Conservation (phyloP, 1,140 invertebrate genomes). For the Sipha flava region DNA sequence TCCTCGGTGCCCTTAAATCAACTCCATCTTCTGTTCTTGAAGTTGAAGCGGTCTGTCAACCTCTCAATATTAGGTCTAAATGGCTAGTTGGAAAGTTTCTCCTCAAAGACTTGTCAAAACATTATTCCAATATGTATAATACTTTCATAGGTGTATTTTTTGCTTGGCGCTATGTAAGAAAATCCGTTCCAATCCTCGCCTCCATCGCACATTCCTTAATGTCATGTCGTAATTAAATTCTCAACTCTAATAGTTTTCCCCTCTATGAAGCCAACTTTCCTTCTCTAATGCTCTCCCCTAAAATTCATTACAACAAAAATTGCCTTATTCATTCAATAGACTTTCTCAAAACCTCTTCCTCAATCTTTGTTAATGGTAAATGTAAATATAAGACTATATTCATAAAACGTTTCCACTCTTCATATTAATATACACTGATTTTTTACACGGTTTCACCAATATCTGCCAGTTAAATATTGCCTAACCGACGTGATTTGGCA, state of each 20-base stretch:
- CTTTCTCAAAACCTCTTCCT: not conserved
- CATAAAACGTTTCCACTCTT: not conserved
- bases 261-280: not conserved
- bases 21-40: not conserved
- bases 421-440: not conserved
- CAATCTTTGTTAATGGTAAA: not conserved
- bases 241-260: not conserved
- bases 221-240: not conserved
- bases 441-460: not conserved
- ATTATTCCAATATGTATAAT: not conserved
- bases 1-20: not conserved
- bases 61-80: not conserved
- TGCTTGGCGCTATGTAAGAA: not conserved
- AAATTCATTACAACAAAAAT: not conserved
- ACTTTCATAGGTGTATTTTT: not conserved
- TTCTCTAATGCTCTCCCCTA: not conserved
- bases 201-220: not conserved
- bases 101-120: not conserved
- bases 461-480: not conserved
- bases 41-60: not conserved
- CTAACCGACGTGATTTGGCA: no score
- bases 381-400: not conserved
- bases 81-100: not conserved
- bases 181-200: not conserved
- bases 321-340: not conserved